These are phyloP conservation scores for Dioctria linearis DNA, from an alignment of 2,888 invertebrate genomes.

Conservation along the genomic window DNA sequence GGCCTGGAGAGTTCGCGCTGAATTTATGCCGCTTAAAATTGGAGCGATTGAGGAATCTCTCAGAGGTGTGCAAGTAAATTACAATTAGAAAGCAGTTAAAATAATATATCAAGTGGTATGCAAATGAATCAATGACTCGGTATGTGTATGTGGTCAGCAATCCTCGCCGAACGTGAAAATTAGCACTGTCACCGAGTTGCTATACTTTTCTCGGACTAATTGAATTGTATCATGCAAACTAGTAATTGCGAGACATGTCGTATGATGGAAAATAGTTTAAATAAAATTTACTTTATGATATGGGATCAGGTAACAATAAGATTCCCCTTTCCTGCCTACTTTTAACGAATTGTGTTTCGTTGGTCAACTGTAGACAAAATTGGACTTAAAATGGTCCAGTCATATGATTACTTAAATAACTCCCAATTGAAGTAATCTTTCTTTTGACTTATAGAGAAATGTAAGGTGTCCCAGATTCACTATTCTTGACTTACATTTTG, in stretches of 20 bases:
- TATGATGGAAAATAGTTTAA: slow-evolving; percentile 12
- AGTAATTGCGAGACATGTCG: slow-evolving; percentile 53
- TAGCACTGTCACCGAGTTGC: background rate
- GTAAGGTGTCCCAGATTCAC: no score
- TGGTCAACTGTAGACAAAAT: no score
- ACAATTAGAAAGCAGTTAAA: slow-evolving; percentile 13
- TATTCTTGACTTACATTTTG: no score
- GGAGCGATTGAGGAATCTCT: background rate
- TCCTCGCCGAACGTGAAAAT: background rate
- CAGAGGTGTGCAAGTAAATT: slow-evolving; percentile 51
- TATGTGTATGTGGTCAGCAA: background rate
- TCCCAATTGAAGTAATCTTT: no score
- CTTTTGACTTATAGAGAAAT: no score
- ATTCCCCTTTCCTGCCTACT: no score
- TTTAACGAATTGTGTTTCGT: no score
- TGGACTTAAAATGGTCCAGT: no score
- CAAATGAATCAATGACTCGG: background rate
- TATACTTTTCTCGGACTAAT: slow-evolving; percentile 18
- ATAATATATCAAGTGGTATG: no score
- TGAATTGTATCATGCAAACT: slow-evolving; percentile 53
- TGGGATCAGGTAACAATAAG: no score
- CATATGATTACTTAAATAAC: no score
- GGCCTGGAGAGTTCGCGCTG: background rate
- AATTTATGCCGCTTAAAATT: background rate
- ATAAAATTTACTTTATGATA: background rate